Conservation (phyloP, 2,113 vertebrate genomes). For the Leuciscus idus region DNA sequence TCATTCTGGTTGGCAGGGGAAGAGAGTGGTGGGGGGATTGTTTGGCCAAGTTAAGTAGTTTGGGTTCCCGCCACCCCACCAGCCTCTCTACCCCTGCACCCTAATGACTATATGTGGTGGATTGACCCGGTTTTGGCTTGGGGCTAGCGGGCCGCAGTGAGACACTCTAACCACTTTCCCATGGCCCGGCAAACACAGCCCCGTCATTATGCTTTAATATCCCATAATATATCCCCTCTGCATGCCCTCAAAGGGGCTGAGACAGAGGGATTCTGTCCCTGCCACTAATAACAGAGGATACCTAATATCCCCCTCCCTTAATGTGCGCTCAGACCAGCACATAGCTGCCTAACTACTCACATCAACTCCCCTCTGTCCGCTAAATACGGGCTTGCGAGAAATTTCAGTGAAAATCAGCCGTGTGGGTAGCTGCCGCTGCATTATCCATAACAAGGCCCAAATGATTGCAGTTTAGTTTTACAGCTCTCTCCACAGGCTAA, state of each 20-base stretch:
- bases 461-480: constrained; percentile 60
- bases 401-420: constrained; percentile 69
- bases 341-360: constrained; percentile 72
- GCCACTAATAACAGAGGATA: constrained; percentile 76
- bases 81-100: constrained; percentile 54
- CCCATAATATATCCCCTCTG: constrained; percentile 74
- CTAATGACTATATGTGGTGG: constrained; percentile 75
- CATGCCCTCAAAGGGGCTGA: constrained; percentile 70
- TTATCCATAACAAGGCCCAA: constrained; percentile 57
- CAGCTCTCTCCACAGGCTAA: constrained; percentile 56
- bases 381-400: constrained; percentile 71
- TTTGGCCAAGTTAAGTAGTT: constrained; percentile 60
- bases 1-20: constrained; percentile 42
- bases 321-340: constrained; percentile 62
- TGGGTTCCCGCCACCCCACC: constrained; percentile 58
- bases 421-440: constrained; percentile 29
- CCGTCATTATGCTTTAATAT: constrained; percentile 82
- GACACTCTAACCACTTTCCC: constrained; percentile 76
- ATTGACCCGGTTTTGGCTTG: constrained; percentile 74
- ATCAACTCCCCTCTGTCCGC: constrained; percentile 71
- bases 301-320: constrained; percentile 70
- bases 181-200: constrained; percentile 69
- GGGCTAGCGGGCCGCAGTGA: constrained; percentile 69
- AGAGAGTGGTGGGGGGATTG: constrained; percentile 46
- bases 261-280: constrained; percentile 65